Evolutionary conservation across 2,113 vertebrate genomes (phyloP), one percentile per base, ranked within the genome.

Genomic region (Prietella phreatophila): DNA sequence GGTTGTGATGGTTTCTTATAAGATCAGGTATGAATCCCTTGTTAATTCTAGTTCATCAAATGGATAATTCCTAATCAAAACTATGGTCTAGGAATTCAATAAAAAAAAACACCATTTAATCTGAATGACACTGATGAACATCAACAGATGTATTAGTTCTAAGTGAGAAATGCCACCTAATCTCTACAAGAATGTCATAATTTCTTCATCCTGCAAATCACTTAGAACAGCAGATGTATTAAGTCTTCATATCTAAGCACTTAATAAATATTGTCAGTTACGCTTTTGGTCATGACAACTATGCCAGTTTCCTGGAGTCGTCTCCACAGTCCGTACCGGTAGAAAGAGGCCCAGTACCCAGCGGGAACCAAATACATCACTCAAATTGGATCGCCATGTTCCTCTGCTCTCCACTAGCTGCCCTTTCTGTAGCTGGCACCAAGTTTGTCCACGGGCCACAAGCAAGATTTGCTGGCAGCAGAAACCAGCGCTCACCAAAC

Each of bases 381-480:
- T 96, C 1, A 99, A 94, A 91, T 99, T 99, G 93, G 93, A 94
- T 86, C 91, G 96, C 98, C 98, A 99, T 53, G 96, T 95, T 88
- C 94, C 95, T 69, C 92, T 91, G 91, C 92, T 95, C 79, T 96
- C 95, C 65, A 93, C 92, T 39, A 97, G 89, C 71, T 94, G 90
- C 58, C 97, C 96, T 76, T 96, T 96, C 90, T 96, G 96, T 94
- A 96, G 90, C 94, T 99, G 97, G 93, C 97, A 97, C 93, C 97
- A 97, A 0, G 97, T 98, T 93, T 97, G 97, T 14, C 98, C 98
- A 0, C 97, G 96, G 83, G 97, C 95, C 87, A 99, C 97, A 95
- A 99, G 90, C 92, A 99, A 95, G 91, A 99, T 94, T 95, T 99
- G 98, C 91, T 99, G 98, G 93, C 97, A 98, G 91, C 98, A 99